A percentile compares a stretch with the other conserved stretches of the same genome.
Conservation (phyloP, 2,797 vertebrate genomes). For the Enteromius thamalakanensis region DNA sequence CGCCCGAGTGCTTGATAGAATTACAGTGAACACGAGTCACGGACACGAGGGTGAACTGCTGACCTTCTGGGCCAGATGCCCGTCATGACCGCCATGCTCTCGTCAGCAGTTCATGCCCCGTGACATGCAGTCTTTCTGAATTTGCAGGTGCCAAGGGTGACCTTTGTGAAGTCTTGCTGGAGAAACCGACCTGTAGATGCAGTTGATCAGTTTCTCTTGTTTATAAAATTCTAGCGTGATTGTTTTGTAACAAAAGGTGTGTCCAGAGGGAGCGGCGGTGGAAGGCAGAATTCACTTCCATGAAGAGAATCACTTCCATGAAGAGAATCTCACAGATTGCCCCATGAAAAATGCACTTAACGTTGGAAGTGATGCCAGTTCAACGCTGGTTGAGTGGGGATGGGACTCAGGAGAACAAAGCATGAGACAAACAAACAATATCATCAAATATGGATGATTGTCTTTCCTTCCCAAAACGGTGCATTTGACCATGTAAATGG, state of each 20-base stretch:
- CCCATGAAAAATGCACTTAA: constrained; percentile 56
- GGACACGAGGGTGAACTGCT: constrained; percentile 47
- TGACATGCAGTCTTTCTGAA: constrained; percentile 57
- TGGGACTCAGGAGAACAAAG: constrained; percentile 69
- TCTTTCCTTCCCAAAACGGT: constrained; percentile 71
- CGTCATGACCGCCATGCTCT: constrained; percentile 33
- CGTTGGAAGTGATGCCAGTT: constrained; percentile 59
- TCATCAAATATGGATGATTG: constrained; percentile 81
- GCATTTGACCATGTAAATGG: constrained; percentile 79
- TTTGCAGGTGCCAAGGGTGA: constrained; percentile 44
- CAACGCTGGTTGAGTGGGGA: constrained; percentile 43
- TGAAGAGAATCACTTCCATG: constrained; percentile 52
- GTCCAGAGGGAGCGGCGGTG: background rate
- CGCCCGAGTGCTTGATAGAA: constrained; percentile 45
- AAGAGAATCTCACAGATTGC: constrained; percentile 56
- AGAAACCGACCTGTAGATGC: constrained; percentile 53
- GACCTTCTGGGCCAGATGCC: constrained; percentile 56
- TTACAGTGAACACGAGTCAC: constrained; percentile 58
- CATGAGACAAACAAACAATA: constrained; percentile 71
- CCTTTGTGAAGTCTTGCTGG: constrained; percentile 57
- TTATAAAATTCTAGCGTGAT: constrained; percentile 28
- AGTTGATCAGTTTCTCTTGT: constrained; percentile 50
- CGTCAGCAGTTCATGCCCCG: constrained; percentile 42
- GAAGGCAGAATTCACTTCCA: constrained; percentile 18
- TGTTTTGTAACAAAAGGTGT: constrained; percentile 17